Conservation (phyloP, 2,113 vertebrate species). For the Puntigrus tetrazona region DNA sequence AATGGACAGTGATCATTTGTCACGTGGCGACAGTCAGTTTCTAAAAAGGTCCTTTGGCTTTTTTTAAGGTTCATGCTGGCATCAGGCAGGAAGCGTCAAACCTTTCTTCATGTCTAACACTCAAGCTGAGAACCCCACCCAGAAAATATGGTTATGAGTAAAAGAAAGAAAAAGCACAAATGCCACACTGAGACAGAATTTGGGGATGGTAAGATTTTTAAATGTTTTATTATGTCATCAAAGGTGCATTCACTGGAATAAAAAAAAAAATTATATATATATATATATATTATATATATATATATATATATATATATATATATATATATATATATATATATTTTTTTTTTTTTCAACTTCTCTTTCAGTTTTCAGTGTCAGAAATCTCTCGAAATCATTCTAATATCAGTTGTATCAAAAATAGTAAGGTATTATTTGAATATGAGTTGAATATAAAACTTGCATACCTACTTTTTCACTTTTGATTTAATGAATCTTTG, state of each 20-base stretch:
- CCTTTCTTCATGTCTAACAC: constrained; percentile 88
- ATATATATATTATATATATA: no score
- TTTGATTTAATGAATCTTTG: not conserved
- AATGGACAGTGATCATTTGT: constrained; percentile 7
- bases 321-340: no score
- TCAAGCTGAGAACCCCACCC: constrained; percentile 77
- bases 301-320: no score
- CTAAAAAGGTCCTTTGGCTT: constrained; percentile 94
- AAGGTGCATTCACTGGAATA: not conserved
- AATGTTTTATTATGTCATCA: not conserved
- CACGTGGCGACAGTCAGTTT: constrained; percentile 29
- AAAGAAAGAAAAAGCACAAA: not conserved
- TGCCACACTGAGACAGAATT: not conserved
- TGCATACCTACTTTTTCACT: no score
- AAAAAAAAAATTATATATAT: no score
- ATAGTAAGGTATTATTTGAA: not conserved
- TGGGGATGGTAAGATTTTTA: not conserved
- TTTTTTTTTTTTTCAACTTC: no score
- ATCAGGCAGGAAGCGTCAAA: constrained; percentile 86
- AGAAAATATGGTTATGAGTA: not conserved
- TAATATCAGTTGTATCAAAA: not conserved
- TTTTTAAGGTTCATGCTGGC: constrained; percentile 98
- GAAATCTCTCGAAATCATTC: not conserved
- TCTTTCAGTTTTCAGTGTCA: not conserved
- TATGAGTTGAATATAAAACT: no score